Percentiles rank a stretch among this genome's conserved stretches.
Conservation (phyloP, 2,888 invertebrate species). For the Pseudococcus longispinus region DNA sequence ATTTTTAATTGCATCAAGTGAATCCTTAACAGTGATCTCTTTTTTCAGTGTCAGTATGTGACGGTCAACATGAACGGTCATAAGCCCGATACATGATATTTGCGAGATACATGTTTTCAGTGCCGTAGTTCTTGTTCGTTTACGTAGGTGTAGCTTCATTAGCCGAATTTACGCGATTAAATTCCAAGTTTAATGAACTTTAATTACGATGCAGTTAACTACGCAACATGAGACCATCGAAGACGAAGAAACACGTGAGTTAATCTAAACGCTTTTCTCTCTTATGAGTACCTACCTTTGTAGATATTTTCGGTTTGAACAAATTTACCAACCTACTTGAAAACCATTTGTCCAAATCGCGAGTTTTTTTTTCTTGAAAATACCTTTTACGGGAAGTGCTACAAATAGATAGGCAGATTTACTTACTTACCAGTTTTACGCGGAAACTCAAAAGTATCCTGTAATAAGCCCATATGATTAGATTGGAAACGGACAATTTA, state of each 20-base stretch:
- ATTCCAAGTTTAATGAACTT: slow-evolving; percentile 14
- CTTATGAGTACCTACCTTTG: too few species aligned
- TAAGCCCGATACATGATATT: not conserved
- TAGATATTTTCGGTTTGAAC: not conserved
- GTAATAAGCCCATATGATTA: not conserved
- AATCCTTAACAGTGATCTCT: slow-evolving; percentile 27
- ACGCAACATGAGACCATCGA: not conserved
- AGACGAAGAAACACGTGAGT: not conserved
- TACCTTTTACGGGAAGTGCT: too few species aligned
- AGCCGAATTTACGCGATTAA: slow-evolving; percentile 13
- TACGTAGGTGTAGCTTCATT: not conserved
- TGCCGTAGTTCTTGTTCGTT: not conserved
- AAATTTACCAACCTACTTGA: not conserved
- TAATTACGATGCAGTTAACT: not conserved
- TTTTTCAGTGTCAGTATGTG: slow-evolving; percentile 51
- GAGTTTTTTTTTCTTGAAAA: too few species aligned
- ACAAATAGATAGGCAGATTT: too few species aligned
- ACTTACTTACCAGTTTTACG: not conserved
- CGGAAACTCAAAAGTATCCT: not conserved
- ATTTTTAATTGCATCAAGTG: slow-evolving; percentile 46
- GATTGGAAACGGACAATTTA: not conserved
- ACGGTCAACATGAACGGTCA: slow-evolving; percentile 47
- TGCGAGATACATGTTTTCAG: not conserved
- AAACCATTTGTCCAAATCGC: too few species aligned
- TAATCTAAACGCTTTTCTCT: not conserved